Percentiles rank a stretch among this genome's conserved stretches.
These are phyloP conservation scores for Microcebus lehilahytsara DNA, from an alignment of 2,113 vertebrate species.

Conservation along the genomic window DNA sequence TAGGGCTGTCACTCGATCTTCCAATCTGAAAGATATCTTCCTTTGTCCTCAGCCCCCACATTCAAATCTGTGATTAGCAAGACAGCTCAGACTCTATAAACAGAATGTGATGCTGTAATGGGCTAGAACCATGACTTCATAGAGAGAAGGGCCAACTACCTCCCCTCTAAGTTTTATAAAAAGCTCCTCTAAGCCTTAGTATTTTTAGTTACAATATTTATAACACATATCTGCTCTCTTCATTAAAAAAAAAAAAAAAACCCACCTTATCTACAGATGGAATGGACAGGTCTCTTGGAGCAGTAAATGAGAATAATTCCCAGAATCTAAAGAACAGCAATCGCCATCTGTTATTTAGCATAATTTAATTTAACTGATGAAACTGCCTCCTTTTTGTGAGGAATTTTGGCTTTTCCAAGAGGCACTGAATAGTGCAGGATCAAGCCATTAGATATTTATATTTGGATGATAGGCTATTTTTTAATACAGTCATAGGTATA, in stretches of 20 bases:
- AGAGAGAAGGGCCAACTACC: background rate
- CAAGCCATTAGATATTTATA: background rate
- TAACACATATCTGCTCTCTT: background rate
- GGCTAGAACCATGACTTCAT: background rate
- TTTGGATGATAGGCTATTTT: background rate
- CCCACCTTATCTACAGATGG: background rate
- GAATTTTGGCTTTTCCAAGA: background rate
- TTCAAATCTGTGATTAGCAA: slow-evolving; percentile 13
- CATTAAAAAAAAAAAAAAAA: background rate
- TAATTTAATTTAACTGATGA: slow-evolving; percentile 19
- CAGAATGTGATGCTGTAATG: background rate
- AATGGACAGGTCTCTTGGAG: background rate
- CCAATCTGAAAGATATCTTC: background rate
- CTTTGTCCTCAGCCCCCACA: slow-evolving; percentile 32
- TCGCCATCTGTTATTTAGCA: background rate
- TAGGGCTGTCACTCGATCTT: slow-evolving; percentile 15
- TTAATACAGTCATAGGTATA: background rate
- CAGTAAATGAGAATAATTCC: background rate
- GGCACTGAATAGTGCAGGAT: background rate
- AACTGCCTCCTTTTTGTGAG: background rate
- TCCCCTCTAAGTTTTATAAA: background rate
- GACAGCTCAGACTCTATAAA: slow-evolving; percentile 16
- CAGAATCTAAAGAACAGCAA: background rate
- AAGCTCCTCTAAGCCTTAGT: background rate
- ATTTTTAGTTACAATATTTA: slow-evolving; percentile 31